These are phyloP conservation scores for Heliconius ismenius DNA, from an alignment of 2,888 invertebrate genomes.

Conservation along the genomic window DNA sequence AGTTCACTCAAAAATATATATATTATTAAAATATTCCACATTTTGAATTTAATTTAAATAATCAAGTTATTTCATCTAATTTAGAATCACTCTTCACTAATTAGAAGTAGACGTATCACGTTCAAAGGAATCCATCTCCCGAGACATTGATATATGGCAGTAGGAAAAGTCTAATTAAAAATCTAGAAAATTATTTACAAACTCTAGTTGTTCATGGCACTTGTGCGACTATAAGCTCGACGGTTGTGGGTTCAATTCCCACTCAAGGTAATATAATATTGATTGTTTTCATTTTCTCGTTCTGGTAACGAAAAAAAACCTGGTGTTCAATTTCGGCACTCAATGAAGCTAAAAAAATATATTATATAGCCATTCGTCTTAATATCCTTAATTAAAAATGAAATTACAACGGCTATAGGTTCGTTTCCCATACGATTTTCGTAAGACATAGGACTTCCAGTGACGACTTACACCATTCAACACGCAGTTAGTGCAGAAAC, in stretches of 20 bases:
- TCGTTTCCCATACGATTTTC: neutral
- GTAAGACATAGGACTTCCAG: too few relatives aligned
- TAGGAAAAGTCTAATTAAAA: slow-evolving; percentile 6
- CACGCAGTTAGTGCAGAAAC: too few relatives aligned
- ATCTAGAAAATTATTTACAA: neutral
- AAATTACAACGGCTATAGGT: neutral
- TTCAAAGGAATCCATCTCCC: slow-evolving; percentile 7
- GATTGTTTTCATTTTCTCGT: too few relatives aligned
- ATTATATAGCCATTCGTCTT: neutral
- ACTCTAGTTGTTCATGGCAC: neutral
- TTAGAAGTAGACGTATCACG: slow-evolving; percentile 7
- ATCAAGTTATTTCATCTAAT: neutral
- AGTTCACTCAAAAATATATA: neutral
- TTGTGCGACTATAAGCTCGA: too few relatives aligned
- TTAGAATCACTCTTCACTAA: slow-evolving; percentile 1
- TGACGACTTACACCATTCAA: too few relatives aligned
- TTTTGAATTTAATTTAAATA: neutral
- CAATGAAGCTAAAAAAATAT: neutral
- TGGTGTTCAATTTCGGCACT: too few relatives aligned
- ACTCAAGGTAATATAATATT: too few relatives aligned
- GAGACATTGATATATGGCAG: slow-evolving; percentile 14
- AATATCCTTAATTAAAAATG: neutral
- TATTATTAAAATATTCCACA: neutral
- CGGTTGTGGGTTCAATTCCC: too few relatives aligned
- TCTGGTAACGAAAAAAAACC: too few relatives aligned